Base-by-base conservation (phyloP, 2,797 vertebrate species). In the Trichosurus vulpecula region DNA sequence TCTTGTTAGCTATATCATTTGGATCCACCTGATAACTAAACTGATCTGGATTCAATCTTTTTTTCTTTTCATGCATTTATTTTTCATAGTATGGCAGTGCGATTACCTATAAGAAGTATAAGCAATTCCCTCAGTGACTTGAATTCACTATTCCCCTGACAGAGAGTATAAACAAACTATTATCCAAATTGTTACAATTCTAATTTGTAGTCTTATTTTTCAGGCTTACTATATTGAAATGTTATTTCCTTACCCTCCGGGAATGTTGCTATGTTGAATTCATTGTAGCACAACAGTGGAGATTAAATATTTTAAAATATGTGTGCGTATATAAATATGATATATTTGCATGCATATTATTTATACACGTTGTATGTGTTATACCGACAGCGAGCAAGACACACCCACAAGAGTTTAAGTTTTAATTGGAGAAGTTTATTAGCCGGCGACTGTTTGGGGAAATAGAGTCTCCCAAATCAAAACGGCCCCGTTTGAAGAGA, bases 241-340 rank as follows among this genome's bases (percentile, higher is more conserved):
- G 6, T 25, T 0, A n/a, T 29, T 35, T 25, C 52, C 52, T 56
- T n/a, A 6, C 19, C 2, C 66, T n/a, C 0, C 12, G 81, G 56
- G 2, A 1, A 12, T 6, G 0, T 1, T 51, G 27, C n/a, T 47
- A 31, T 41, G 19, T 2, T 25, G 13, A 47, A 0, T 14, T 8
- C 22, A 5, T 6, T 1, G 1, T n/a, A 35, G 3, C 2, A 6
- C 1, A 8, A 1, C 12, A 0, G 0, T 1, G 51, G 4, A 0
- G 14, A 53, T 53, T 52, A 90, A 52, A 29, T 53, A 30, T 90
- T 90, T 90, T 90, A 30, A 31, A 52, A 53, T 52, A 66, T 66
- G 61, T 41, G n/a, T 81, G 6, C 47, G 19, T 6, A 41, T 22
- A 30, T 47, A 30, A 52, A 74, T 19, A 41, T 74, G 19, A 74